Evolutionary conservation across 1,140 invertebrate genomes (phyloP).

Genomic region (Heliconius hewitsoni): DNA sequence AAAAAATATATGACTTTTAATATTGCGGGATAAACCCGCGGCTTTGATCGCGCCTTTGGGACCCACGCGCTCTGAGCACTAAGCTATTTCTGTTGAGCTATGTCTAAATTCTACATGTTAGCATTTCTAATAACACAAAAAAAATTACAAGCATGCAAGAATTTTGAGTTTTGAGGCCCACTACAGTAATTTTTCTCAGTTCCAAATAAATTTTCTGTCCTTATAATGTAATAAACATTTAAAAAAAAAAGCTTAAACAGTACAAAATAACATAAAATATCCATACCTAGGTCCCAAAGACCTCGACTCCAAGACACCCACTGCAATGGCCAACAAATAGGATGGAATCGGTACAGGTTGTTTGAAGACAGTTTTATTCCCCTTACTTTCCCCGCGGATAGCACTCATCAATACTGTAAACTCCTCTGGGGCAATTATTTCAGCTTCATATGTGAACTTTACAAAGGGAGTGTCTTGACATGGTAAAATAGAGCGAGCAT

Average conservation of each 20-base stretch:
- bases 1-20: neutral
- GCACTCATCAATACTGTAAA: constrained; percentile 96
- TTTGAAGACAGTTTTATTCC: constrained; percentile 83
- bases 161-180: too few relatives aligned
- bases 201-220: too few relatives aligned
- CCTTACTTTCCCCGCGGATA: constrained; percentile 80
- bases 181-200: too few relatives aligned
- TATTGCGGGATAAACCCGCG: too few relatives aligned
- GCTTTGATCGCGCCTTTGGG: too few relatives aligned
- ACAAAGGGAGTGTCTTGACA: constrained; percentile 97
- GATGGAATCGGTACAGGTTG: constrained; percentile 90
- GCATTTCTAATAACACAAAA: too few relatives aligned
- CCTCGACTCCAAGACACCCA: constrained; percentile 90
- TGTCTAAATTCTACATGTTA: too few relatives aligned
- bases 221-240: too few relatives aligned
- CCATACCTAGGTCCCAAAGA: constrained; percentile 86
- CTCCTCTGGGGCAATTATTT: constrained; percentile 88
- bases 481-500: constrained; percentile 92
- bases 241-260: too few relatives aligned
- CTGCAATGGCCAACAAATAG: constrained; percentile 93
- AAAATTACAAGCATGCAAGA: too few relatives aligned
- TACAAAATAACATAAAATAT: neutral
- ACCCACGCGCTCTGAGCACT: too few relatives aligned
- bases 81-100: too few relatives aligned
- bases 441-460: constrained; percentile 93